Conservation (phyloP, 2,113 vertebrate genomes). For the Cyanoramphus novaezelandiae region DNA sequence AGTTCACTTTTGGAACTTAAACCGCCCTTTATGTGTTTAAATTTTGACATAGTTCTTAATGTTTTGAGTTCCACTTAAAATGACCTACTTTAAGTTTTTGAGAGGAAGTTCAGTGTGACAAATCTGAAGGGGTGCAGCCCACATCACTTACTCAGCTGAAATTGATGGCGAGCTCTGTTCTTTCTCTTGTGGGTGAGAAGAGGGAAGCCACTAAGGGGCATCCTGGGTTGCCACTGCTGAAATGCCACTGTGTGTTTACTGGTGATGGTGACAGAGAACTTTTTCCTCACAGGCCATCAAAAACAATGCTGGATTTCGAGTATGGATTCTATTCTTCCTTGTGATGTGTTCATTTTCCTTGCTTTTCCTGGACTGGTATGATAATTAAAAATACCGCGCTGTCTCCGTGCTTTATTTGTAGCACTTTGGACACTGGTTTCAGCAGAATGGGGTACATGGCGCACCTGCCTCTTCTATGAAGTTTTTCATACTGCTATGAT, state of each 20-base stretch:
- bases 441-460: background rate
- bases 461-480: rapidly evolving
- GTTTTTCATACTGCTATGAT: background rate
- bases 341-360: conserved; percentile 99
- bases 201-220: background rate
- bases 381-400: conserved; percentile 76
- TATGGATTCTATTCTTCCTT: conserved; percentile 98
- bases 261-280: background rate
- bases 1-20: background rate
- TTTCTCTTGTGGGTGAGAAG: background rate
- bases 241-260: background rate
- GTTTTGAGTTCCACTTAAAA: background rate
- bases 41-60: background rate
- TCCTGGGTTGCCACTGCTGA: background rate
- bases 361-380: conserved; percentile 98
- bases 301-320: conserved; percentile 97
- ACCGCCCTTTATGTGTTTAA: rapidly evolving
- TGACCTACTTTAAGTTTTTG: background rate
- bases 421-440: background rate
- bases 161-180: background rate
- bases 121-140: background rate
- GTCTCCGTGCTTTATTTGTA: background rate
- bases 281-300: conserved; percentile 87
- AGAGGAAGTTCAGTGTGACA: background rate
- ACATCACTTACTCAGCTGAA: background rate